Conservation (phyloP, 2,113 vertebrate genomes). For the Etia nguti region DNA sequence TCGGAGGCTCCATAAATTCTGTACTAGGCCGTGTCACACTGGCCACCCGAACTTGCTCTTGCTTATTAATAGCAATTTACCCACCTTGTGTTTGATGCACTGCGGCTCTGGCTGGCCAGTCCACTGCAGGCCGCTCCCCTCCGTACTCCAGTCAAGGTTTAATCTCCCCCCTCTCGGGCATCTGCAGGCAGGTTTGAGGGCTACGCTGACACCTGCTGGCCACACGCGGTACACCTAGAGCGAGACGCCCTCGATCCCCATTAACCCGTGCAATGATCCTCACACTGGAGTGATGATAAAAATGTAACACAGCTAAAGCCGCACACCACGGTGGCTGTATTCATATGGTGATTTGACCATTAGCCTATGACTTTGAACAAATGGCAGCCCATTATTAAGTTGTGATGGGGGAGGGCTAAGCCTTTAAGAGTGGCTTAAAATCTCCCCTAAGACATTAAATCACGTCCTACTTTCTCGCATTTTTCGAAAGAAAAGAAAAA, state of each 20-base stretch:
- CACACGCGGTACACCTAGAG: neutral
- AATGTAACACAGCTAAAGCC: conserved; percentile 6
- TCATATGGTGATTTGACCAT: conserved; percentile 47
- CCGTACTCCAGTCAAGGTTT: conserved; percentile 45
- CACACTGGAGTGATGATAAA: conserved; percentile 2
- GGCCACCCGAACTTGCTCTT: conserved; percentile 7
- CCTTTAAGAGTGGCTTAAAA: conserved; percentile 54
- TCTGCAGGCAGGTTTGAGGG: conserved; percentile 2
- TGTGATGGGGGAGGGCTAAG: conserved; percentile 25
- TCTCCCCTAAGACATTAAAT: conserved; percentile 46
- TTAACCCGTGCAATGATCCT: conserved; percentile 40
- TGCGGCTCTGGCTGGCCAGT: conserved; percentile 62
- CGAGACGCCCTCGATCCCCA: neutral
- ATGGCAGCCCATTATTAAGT: conserved; percentile 38
- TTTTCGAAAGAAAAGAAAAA: neutral
- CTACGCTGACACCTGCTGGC: conserved; percentile 62
- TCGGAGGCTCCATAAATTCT: conserved; percentile 39
- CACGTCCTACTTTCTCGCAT: conserved; percentile 29
- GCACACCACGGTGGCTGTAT: neutral
- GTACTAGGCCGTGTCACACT: neutral
- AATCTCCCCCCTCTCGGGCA: neutral
- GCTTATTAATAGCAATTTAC: conserved; percentile 57
- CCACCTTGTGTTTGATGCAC: conserved; percentile 66
- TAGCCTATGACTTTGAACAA: conserved; percentile 50
- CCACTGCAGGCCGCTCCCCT: conserved; percentile 65